Base-by-base conservation (phyloP, 2,113 vertebrate species). In the Tragelaphus scriptus region DNA sequence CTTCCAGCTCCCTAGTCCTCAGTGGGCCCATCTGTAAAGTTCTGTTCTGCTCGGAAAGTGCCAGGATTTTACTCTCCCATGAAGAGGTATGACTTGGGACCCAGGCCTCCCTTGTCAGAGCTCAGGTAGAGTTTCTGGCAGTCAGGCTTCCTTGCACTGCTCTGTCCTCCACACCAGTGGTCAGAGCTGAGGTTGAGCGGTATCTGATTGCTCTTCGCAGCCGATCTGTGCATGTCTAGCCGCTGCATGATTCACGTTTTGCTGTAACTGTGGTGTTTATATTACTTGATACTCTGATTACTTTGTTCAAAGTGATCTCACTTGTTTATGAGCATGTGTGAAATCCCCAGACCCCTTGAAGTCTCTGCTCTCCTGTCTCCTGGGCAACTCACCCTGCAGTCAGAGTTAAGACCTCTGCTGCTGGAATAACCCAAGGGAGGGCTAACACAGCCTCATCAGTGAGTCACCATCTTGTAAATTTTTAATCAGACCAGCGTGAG, bases 241-340 rank as follows among this genome's bases (percentile, higher is more conserved):
- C 92, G 88, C 90, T 87, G 51, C 10, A 61, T 85, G 94, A 98
- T 36, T 98, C 95, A 96, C 32, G 61, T 5, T 4, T 97, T 40
- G 21, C 71, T 88, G 19, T 55, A 87, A 47, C 56, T 9, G 0
- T 26, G 30, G 63, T 84, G 79, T 94, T 97, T 97, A 75, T 89
- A 93, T 40, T 97, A 87, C 71, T 92, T 80, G 94, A 79, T 87
- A 63, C 97, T 65, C 88, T 97, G 95, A 80, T 98, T 97, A 97
- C 87, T 95, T n/a, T 94, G 85, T 75, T 88, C 63, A 59, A 55
- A 68, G 93, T 96, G 94, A 98, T 85, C 82, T 95, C 88, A 97
- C 65, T 88, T 97, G 63, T 65, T 97, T 97, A 95, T 86, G 3
- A 97, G 75, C 91, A 90, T 85, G 93, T 68, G 86, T 95, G 26